Evolutionary conservation across 2,797 vertebrate species (phyloP), one percentile per base, ranked within the genome.

Genomic region (Cuniculus paca): DNA sequence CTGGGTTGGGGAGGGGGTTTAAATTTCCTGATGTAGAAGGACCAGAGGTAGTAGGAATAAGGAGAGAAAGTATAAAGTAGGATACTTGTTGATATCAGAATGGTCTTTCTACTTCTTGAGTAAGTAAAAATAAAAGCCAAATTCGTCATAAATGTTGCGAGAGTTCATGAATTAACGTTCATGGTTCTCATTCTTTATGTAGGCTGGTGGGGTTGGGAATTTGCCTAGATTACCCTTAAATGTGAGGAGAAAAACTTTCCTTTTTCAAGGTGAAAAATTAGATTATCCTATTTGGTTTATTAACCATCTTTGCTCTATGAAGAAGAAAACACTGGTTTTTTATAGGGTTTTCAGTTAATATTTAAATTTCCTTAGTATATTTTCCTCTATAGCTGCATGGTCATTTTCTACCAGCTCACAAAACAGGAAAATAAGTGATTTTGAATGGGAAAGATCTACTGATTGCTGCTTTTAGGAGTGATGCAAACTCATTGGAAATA

Each of bases 371-470:
- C 19, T 93, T 85, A 45, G n/a, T 39, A 42, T 48, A 4, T 54
- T 82, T 94, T 90, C 61, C 74, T 48, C n/a, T 9, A 45, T 22
- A 75, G 45, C 22, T 19, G 28, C 20, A 16, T 42, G 63, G 95
- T 93, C 85, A 68, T 60, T 94, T 80, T 85, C 77, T 94, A 94
- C 31, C 86, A 96, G 93, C 88, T 94, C 56, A 60, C 26, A 61
- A 96, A 89, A 95, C 42, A 83, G 94, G 72, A 60, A 94, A 94
- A 94, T 60, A 87, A 95, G 83, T 78, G 81, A n/a, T 26, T 97
- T 77, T 95, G 79, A 83, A 48, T 96, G 94, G 96, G 92, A 96
- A 94, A 93, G 80, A 97, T 97, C 95, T 52, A 68, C 78, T 93
- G 74, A 95, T 65, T 79, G 68, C 96, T 79, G 68, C 95, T 98